Percentiles rank a stretch among this genome's conserved stretches.
Conservation (phyloP, 2,113 vertebrate genomes). For the Plectropomus leopardus region DNA sequence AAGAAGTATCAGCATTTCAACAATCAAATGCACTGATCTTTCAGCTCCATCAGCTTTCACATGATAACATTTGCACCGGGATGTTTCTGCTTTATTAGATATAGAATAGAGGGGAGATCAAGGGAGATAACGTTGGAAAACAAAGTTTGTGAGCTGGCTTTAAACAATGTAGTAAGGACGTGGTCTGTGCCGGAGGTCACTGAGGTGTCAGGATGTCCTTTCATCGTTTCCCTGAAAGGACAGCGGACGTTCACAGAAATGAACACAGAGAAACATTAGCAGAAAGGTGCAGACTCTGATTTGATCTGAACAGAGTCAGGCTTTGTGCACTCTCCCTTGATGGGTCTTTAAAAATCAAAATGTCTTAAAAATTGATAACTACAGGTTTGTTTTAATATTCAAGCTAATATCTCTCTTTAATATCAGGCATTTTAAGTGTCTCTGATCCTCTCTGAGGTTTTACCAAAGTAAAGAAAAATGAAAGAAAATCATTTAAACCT, state of each 20-base stretch:
- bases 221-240: constrained; percentile 32
- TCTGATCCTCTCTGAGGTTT: constrained; percentile 9
- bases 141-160: constrained; percentile 31
- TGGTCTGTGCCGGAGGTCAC: constrained; percentile 49
- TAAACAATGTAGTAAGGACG: constrained; percentile 26
- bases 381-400: constrained; percentile 35
- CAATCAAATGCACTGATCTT: background rate
- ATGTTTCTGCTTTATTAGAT: background rate
- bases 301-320: constrained; percentile 14
- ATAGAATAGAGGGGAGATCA: background rate
- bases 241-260: constrained; percentile 10
- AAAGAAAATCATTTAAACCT: constrained; percentile 25
- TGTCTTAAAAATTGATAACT: constrained; percentile 31
- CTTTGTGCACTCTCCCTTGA: background rate
- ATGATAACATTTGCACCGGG: background rate
- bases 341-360: constrained; percentile 1
- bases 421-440: constrained; percentile 13
- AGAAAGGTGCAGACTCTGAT: constrained; percentile 26
- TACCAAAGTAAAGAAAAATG: constrained; percentile 27
- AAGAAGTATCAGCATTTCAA: background rate
- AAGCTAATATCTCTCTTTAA: constrained; percentile 1
- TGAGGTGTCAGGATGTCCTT: constrained; percentile 71
- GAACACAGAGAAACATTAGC: background rate
- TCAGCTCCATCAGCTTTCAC: background rate
- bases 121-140: constrained; percentile 14